phyloP scores from a whole-genome alignment of 2,797 vertebrate genomes.

The Pelochelys cantorii region DNA sequence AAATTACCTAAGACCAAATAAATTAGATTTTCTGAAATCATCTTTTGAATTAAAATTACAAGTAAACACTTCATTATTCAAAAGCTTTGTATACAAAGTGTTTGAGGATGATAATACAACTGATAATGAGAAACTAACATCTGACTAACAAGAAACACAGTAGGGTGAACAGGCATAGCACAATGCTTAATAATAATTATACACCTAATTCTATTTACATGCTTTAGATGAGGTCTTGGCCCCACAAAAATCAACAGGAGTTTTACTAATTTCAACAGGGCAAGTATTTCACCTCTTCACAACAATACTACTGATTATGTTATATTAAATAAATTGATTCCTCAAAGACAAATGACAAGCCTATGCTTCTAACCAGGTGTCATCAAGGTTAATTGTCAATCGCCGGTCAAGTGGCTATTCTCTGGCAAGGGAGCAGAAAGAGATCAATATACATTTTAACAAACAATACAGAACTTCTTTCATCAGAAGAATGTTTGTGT shows the following conservation, averaged over 20 bases:
- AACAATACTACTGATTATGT: neutral
- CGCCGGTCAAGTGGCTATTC: neutral
- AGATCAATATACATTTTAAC: neutral
- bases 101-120: accelerated
- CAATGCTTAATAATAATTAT: neutral
- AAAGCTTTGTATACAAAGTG: neutral
- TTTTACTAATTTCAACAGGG: neutral
- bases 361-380: neutral
- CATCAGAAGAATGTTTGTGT: neutral
- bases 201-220: neutral
- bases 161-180: neutral
- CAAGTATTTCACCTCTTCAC: neutral
- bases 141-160: accelerated
- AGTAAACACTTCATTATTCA: neutral
- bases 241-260: neutral
- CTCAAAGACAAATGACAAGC: neutral
- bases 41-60: neutral
- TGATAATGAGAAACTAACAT: neutral
- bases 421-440: neutral
- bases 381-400: neutral
- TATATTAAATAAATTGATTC: no score
- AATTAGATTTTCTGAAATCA: neutral
- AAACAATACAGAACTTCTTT: neutral
- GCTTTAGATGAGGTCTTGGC: neutral
- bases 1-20: neutral